Base-by-base conservation (phyloP, 2,888 invertebrate genomes). In the Steinernema carpocapsae region DNA sequence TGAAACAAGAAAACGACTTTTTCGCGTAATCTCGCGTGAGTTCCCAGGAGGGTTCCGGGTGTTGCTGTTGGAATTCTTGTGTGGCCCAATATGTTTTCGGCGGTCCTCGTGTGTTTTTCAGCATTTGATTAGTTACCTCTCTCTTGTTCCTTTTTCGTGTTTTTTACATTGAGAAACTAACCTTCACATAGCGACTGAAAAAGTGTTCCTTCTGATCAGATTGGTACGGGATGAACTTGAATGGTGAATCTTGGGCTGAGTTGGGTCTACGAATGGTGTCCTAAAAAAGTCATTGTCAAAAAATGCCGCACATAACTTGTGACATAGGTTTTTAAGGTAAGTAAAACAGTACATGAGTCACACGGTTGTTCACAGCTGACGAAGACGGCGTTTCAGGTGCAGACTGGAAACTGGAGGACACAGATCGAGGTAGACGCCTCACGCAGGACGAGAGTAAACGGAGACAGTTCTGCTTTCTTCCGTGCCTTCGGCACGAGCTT, bases 381-480 rank as follows among this genome's bases (percentile, higher is more conserved):
- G 10, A 3, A 6, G 37, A 37, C 37, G 37, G 37, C 10, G 37
- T 6, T 3, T 37, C 37, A 37, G 37, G 10, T 37, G 37, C 37
- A 37, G 37, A 10, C 37, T 37, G 37, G 37, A 37, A 37, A 10
- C 37, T 37, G 3, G 37, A 37, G 4, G 37, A 37, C 4, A 37
- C 37, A 3, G 37, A 37, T 29, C 29, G 64, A 64, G 37, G 64
- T 29, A 17, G 32, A 26, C 64, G 26, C 32, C 29, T 3, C 10
- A 37, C 37, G 37, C 37, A 37, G 3, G 37, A 37, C 37, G 37
- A 37, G 37, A 37, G 37, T 37, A 37, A 10, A 37, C 64, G 64
- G 29, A 64, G 26, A 64, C 64, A 64, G 64, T 64, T 29, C 26
- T 64, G 64, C 32, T 64, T 64, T n/a, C 64, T 64, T 29, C 64